Evolutionary conservation across 2,113 vertebrate species (phyloP).

Genomic region (Dermatemys mawii): DNA sequence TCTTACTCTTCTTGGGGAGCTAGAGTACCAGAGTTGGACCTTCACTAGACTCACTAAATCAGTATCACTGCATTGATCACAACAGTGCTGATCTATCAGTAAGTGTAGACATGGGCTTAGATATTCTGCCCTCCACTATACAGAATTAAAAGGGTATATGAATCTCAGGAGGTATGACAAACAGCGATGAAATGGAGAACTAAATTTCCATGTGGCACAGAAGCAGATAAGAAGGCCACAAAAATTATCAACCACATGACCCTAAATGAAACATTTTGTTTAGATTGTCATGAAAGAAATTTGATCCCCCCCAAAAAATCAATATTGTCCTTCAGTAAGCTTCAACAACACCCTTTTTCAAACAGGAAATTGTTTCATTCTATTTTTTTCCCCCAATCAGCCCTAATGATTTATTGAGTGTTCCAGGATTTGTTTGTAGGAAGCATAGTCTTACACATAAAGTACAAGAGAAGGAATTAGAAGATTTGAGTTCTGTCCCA

Average conservation of each 20-base stretch:
- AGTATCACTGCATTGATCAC: too few species aligned
- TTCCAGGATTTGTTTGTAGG: not conserved
- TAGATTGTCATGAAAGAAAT: not conserved
- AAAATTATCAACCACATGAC: not conserved
- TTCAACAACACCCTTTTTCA: not conserved
- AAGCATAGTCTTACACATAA: not conserved
- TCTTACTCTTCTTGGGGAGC: too few species aligned
- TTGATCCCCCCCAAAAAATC: not conserved
- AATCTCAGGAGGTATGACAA: too few species aligned
- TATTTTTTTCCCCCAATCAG: not conserved
- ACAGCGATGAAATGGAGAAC: not conserved
- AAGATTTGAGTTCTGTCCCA: not conserved
- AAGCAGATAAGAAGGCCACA: rapidly evolving
- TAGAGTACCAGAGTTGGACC: too few species aligned
- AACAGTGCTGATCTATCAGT: too few species aligned
- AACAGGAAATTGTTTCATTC: not conserved
- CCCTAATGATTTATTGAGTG: not conserved
- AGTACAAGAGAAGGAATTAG: not conserved
- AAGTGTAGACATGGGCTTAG: too few species aligned
- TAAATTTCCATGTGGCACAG: not conserved
- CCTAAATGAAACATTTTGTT: not conserved
- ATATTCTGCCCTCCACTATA: too few species aligned
- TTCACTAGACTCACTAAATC: too few species aligned
- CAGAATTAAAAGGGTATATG: too few species aligned
- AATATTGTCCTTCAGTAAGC: not conserved